phyloP scores from a whole-genome alignment of 2,888 invertebrate species.

The Toxonevra muliebris region DNA sequence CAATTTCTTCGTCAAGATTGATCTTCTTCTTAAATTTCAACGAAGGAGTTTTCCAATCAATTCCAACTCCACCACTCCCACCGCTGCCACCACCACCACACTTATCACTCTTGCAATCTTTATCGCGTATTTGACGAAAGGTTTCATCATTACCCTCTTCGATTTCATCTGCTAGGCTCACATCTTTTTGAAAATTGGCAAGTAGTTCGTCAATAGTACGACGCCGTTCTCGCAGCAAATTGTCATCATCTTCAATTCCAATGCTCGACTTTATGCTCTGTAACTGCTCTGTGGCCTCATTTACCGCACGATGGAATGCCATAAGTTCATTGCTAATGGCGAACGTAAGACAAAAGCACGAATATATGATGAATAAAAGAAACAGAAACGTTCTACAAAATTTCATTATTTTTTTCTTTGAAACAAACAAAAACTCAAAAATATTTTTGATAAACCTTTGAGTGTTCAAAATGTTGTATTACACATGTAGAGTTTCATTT shows the following conservation, averaged over 20 bases:
- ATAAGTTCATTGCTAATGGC: conserved; percentile 40
- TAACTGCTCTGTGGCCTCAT: conserved; percentile 42
- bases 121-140: conserved; percentile 45
- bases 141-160: conserved; percentile 45
- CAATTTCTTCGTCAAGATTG: conserved; percentile 21
- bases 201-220: conserved; percentile 50
- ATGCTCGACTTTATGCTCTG: conserved; percentile 37
- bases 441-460: conserved; percentile 5
- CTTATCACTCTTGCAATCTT: conserved; percentile 15
- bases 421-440: conserved; percentile 15
- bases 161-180: conserved; percentile 15
- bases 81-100: not conserved
- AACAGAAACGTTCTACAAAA: conserved; percentile 18
- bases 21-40: conserved; percentile 16
- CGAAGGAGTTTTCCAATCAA: not conserved
- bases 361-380: conserved; percentile 15
- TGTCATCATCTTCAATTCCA: conserved; percentile 21
- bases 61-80: not conserved
- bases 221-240: conserved; percentile 44
- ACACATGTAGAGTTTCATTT: no score
- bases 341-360: conserved; percentile 21
- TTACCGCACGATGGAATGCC: conserved; percentile 45
- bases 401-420: conserved; percentile 29
- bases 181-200: conserved; percentile 39
- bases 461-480: no score